Percentiles rank a stretch among this genome's conserved stretches.
Conservation (phyloP, 2,888 invertebrate species). For the Meganola albula region DNA sequence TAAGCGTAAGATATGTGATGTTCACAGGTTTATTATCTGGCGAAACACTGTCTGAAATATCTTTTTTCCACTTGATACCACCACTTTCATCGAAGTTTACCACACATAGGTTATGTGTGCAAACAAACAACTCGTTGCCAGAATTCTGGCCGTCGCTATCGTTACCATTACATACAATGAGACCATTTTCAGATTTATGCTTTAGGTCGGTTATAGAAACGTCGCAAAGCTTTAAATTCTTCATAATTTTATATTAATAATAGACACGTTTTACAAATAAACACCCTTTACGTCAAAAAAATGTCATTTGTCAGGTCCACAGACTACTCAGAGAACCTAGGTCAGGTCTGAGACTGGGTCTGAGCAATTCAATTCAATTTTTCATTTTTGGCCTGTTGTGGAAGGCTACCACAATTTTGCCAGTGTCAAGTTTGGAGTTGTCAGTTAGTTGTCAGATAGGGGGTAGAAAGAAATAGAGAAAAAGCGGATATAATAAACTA, state of each 20-base stretch:
- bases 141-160: constrained; percentile 49
- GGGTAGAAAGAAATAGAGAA: too few species aligned
- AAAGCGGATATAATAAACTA: too few species aligned
- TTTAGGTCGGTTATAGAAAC: constrained; percentile 39
- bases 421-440: too few species aligned
- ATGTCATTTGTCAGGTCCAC: too few species aligned
- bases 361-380: too few species aligned
- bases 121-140: constrained; percentile 50
- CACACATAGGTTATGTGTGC: constrained; percentile 57
- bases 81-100: constrained; percentile 45
- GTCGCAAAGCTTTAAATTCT: constrained; percentile 58
- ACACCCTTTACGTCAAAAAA: too few species aligned
- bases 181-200: constrained; percentile 34
- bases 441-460: too few species aligned
- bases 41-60: constrained; percentile 47
- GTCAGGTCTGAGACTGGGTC: too few species aligned
- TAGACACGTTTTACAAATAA: constrained; percentile 17
- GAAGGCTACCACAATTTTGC: too few species aligned
- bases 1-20: constrained; percentile 51
- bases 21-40: constrained; percentile 66
- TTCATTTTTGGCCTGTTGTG: too few species aligned
- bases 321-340: too few species aligned
- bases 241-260: constrained; percentile 39
- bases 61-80: constrained; percentile 47
- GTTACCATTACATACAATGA: constrained; percentile 49